Percentiles rank a stretch among this genome's conserved stretches.
These are phyloP conservation scores for Branchellion lobata DNA, from an alignment of 2,888 invertebrate species.

Conservation along the genomic window DNA sequence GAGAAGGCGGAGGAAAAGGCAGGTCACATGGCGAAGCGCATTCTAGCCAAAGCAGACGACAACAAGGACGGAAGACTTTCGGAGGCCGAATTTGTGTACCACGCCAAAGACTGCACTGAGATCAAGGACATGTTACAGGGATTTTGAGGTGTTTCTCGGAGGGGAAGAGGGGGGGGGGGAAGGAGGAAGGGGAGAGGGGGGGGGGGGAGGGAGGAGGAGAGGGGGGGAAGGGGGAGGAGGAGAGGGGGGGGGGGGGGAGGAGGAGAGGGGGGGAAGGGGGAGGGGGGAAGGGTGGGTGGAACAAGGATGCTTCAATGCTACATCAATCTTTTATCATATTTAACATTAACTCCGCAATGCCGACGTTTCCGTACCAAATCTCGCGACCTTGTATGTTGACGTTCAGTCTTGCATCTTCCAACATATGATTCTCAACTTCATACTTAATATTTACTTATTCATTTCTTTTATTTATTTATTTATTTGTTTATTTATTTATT, in stretches of 20 bases:
- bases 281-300: too few relatives aligned
- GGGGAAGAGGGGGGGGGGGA: background rate
- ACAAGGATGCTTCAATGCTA: too few relatives aligned
- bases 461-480: too few relatives aligned
- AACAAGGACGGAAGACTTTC: slow-evolving; percentile 40
- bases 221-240: background rate
- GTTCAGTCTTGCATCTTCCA: too few relatives aligned
- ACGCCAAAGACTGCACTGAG: slow-evolving; percentile 6
- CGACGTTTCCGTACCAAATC: too few relatives aligned
- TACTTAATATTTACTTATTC: too few relatives aligned
- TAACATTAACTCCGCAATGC: too few relatives aligned
- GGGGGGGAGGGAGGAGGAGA: background rate
- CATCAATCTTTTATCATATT: too few relatives aligned
- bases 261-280: too few relatives aligned
- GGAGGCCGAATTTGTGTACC: slow-evolving; percentile 44
- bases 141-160: background rate
- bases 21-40: slow-evolving; percentile 2
- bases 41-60: slow-evolving; percentile 39
- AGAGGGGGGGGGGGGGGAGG: background rate
- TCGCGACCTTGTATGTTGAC: too few relatives aligned
- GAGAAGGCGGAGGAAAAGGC: slow-evolving; percentile 26
- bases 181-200: background rate
- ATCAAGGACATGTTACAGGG: slow-evolving; percentile 37
- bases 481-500: too few relatives aligned
- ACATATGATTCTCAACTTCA: too few relatives aligned